Evolutionary conservation across 2,113 vertebrate genomes (phyloP).

Genomic region (Cyanoderma ruficeps): DNA sequence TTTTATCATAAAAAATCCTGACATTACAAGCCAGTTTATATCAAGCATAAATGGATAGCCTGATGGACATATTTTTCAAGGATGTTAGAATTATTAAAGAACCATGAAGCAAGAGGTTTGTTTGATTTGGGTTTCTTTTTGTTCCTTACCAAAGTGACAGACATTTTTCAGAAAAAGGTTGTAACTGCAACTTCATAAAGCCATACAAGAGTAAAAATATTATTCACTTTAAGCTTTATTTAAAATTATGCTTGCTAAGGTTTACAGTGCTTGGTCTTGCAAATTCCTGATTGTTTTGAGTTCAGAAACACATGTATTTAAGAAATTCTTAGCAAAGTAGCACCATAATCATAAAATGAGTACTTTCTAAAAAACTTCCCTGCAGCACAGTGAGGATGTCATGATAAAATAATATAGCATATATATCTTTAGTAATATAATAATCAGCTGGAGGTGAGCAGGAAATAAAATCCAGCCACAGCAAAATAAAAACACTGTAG

Average conservation of each 20-base stretch:
- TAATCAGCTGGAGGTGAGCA: not conserved
- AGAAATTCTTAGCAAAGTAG: not conserved
- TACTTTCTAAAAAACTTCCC: not conserved
- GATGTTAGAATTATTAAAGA: not conserved
- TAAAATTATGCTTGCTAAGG: not conserved
- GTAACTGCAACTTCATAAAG: not conserved
- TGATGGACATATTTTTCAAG: not conserved
- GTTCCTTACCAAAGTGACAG: not conserved
- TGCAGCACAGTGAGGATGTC: not conserved
- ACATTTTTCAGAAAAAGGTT: not conserved
- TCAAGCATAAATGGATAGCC: not conserved
- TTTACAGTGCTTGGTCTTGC: not conserved
- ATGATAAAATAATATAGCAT: not conserved
- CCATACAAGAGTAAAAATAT: not conserved
- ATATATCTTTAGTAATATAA: not conserved
- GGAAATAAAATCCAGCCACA: not conserved
- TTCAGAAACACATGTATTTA: not conserved
- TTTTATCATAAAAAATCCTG: not conserved
- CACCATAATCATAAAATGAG: not conserved
- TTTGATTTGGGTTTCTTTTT: not conserved
- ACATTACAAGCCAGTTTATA: not conserved
- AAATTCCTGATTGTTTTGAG: not conserved
- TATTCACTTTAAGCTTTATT: not conserved
- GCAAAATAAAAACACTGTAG: not conserved
- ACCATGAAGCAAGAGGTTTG: rapidly evolving